Conservation (phyloP, 2,888 invertebrate species). For the Esperia sulphurella region DNA sequence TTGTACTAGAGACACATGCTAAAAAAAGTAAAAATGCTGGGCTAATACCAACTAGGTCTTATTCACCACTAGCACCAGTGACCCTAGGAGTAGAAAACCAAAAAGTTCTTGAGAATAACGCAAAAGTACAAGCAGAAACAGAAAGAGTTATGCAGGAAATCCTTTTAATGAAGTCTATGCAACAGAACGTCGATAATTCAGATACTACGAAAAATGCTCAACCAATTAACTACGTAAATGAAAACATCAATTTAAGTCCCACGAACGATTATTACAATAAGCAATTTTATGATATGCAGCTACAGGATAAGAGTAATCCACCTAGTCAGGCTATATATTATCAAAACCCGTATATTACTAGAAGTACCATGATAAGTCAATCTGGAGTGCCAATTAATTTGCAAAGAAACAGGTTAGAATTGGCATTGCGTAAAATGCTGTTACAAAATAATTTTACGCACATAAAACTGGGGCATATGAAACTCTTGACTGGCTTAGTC, state of each 20-base stretch:
- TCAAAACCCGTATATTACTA: neutral
- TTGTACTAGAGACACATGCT: too few relatives aligned
- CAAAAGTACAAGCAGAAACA: neutral
- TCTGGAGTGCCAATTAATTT: neutral
- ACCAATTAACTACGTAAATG: neutral
- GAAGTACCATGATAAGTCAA: neutral
- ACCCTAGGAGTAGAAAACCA: neutral
- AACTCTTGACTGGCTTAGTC: constrained; percentile 13
- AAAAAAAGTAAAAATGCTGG: too few relatives aligned
- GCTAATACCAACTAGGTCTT: neutral
- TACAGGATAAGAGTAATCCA: neutral
- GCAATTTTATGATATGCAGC: neutral
- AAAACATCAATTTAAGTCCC: neutral
- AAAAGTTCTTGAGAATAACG: neutral
- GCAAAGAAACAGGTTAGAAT: neutral
- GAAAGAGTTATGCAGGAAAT: neutral
- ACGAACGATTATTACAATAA: neutral
- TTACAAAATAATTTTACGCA: neutral
- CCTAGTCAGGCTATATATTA: neutral
- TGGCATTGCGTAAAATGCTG: neutral
- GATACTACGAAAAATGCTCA: neutral
- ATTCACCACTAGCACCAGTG: neutral
- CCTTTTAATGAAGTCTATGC: neutral
- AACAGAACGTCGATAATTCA: neutral
- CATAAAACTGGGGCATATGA: constrained; percentile 14